phyloP scores from a whole-genome alignment of 2,797 vertebrate genomes.

The Acanthurus leucopareius region DNA sequence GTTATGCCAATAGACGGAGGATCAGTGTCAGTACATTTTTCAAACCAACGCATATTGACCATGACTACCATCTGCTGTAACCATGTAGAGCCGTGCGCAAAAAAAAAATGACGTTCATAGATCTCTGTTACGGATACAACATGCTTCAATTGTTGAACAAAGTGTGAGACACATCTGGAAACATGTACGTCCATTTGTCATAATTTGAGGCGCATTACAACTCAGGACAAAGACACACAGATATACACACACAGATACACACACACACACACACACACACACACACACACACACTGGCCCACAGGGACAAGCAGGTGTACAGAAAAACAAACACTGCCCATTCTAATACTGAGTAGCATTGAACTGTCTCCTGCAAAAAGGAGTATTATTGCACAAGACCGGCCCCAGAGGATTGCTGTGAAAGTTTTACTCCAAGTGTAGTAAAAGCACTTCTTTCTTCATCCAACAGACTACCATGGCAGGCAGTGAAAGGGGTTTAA shows the following conservation, averaged over 20 bases:
- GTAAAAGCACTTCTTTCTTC: too few species aligned
- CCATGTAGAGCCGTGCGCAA: constrained; percentile 13
- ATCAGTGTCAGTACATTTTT: constrained; percentile 56
- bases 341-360: background rate
- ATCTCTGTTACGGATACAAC: constrained; percentile 64
- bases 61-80: constrained; percentile 59
- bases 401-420: too few species aligned
- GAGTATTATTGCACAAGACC: too few species aligned
- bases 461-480: too few species aligned
- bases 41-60: constrained; percentile 65
- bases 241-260: too few species aligned
- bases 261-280: too few species aligned
- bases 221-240: constrained; percentile 5
- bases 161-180: constrained; percentile 58
- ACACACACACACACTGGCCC: too few species aligned
- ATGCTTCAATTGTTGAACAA: constrained; percentile 52
- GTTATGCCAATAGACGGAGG: constrained; percentile 44
- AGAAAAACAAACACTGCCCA: background rate
- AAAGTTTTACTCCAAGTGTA: too few species aligned
- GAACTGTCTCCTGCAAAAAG: background rate
- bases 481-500: too few species aligned
- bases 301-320: too few species aligned
- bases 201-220: constrained; percentile 55
- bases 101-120: constrained; percentile 68
- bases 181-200: constrained; percentile 66